These are phyloP conservation scores for Eubasilissa splendida DNA, from an alignment of 2,888 invertebrate genomes.

Conservation along the genomic window DNA sequence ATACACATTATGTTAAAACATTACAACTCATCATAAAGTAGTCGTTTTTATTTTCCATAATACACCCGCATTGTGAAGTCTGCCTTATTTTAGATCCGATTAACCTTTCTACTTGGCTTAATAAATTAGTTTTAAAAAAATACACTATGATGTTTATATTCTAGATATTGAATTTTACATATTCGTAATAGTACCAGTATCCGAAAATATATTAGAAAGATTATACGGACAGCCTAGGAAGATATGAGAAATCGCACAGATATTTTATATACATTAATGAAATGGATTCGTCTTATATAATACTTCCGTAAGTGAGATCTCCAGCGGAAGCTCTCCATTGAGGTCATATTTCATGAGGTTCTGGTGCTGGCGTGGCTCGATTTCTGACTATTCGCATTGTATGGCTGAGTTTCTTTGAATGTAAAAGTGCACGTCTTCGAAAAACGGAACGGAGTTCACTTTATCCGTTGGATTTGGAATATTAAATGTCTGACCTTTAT, in stretches of 20 bases:
- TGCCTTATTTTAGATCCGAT: no score
- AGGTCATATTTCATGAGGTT: slow-evolving; percentile 53
- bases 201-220: no score
- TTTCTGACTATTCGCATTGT: slow-evolving; percentile 35
- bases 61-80: no score
- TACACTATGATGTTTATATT: no score
- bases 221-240: neutral
- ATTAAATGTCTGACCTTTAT: slow-evolving; percentile 41
- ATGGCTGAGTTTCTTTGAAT: slow-evolving; percentile 45
- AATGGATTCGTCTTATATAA: neutral
- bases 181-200: no score
- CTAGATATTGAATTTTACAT: no score
- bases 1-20: no score
- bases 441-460: slow-evolving; percentile 23
- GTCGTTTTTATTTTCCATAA: no score
- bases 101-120: no score
- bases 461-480: slow-evolving; percentile 27
- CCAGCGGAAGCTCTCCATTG: slow-evolving; percentile 48
- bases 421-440: slow-evolving; percentile 51
- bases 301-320: slow-evolving; percentile 1
- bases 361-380: slow-evolving; percentile 55
- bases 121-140: no score
- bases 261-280: neutral
- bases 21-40: no score
- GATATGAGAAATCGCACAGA: neutral